Evolutionary conservation across 2,797 vertebrate species (phyloP).

Genomic region (Sylvia borin): DNA sequence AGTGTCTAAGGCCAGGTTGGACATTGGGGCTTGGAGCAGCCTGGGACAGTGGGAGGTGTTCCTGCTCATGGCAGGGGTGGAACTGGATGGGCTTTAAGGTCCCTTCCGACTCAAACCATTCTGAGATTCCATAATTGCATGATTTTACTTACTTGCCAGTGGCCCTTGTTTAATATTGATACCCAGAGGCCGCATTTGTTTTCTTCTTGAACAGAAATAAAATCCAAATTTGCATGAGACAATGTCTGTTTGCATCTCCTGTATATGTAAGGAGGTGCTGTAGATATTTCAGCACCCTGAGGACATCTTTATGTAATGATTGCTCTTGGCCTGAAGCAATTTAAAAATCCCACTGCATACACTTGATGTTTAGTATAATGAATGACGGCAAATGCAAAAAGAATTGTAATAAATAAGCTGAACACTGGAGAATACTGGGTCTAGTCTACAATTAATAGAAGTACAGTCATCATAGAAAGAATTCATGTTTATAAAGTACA

Average conservation of each 20-base stretch:
- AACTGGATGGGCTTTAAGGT: fast-evolving
- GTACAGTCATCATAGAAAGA: background rate
- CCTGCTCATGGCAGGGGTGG: background rate
- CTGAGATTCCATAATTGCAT: background rate
- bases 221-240: background rate
- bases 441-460: background rate
- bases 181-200: background rate
- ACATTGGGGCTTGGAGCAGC: background rate
- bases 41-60: background rate
- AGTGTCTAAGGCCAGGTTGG: background rate
- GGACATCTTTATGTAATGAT: conserved; percentile 34
- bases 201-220: background rate
- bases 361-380: conserved; percentile 29
- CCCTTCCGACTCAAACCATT: background rate
- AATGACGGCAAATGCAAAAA: conserved; percentile 30
- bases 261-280: background rate
- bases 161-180: background rate
- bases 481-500: background rate
- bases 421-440: background rate
- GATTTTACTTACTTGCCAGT: background rate
- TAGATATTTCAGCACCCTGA: conserved; percentile 27
- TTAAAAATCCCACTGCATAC: conserved; percentile 16
- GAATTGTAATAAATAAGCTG: conserved; percentile 1
- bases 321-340: conserved; percentile 19
- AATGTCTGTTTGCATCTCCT: conserved; percentile 6